Evolutionary conservation across 2,888 invertebrate genomes (phyloP).

Genomic region (Rambutsinella grinnellia): DNA sequence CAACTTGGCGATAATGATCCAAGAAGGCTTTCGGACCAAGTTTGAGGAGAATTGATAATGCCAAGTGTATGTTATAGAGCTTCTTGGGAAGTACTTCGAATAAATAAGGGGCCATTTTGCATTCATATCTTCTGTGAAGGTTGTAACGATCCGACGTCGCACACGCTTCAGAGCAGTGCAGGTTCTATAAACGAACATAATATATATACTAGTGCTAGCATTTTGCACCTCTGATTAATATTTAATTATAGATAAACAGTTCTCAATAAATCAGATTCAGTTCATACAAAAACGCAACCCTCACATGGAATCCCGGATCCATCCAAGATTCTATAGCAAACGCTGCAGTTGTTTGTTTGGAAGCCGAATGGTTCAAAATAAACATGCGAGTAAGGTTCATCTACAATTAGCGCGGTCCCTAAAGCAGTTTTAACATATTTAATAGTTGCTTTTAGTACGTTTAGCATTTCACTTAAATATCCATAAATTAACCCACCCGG

Average conservation of each 20-base stretch:
- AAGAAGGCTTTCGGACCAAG: constrained; percentile 25
- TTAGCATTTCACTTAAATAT: too few relatives aligned
- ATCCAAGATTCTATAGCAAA: constrained; percentile 73
- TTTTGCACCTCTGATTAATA: too few relatives aligned
- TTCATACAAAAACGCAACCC: constrained; percentile 73
- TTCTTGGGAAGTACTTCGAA: constrained; percentile 73
- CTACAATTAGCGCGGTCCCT: constrained; percentile 81
- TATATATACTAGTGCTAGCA: too few relatives aligned
- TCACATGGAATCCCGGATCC: constrained; percentile 76
- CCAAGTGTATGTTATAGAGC: constrained; percentile 78
- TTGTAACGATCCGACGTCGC: constrained; percentile 57
- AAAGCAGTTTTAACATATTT: too few relatives aligned
- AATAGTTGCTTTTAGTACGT: too few relatives aligned
- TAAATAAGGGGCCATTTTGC: constrained; percentile 53
- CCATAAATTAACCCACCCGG: constrained; percentile 64
- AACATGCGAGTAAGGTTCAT: constrained; percentile 80
- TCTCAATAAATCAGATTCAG: too few relatives aligned
- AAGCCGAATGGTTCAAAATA: constrained; percentile 69
- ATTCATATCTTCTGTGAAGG: constrained; percentile 69
- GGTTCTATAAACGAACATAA: too few relatives aligned
- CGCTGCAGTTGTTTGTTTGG: constrained; percentile 17
- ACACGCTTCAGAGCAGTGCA: constrained; percentile 56
- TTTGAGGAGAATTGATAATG: constrained; percentile 67
- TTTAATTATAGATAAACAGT: too few relatives aligned
- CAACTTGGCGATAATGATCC: background rate